phyloP scores from a whole-genome alignment of 2,113 vertebrate species.

The Numida meleagris region DNA sequence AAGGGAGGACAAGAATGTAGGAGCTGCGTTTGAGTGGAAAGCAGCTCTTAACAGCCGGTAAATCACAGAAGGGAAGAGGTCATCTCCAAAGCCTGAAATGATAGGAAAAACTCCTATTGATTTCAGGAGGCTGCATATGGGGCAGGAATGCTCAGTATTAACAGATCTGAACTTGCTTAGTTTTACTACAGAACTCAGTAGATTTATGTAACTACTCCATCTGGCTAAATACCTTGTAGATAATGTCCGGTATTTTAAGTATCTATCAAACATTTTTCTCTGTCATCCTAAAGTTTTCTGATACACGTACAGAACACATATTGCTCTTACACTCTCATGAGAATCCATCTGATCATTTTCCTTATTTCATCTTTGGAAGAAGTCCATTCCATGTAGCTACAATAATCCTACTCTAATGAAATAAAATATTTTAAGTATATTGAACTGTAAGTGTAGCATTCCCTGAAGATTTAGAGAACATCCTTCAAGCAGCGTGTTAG shows the following conservation, averaged over 20 bases:
- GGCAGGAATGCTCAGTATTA: neutral
- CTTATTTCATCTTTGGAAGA: neutral
- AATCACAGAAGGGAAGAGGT: neutral
- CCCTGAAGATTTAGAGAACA: neutral
- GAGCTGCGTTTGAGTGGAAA: neutral
- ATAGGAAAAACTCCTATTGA: neutral
- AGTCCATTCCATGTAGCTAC: neutral
- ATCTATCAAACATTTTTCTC: neutral
- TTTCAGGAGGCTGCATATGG: neutral
- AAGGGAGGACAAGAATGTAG: neutral
- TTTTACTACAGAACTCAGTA: neutral
- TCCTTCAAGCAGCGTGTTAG: neutral
- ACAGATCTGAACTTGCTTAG: neutral
- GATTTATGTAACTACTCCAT: constrained; percentile 12
- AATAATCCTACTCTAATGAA: neutral
- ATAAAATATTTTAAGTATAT: constrained; percentile 13
- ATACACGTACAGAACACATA: neutral
- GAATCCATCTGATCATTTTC: neutral
- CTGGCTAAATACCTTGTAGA: neutral
- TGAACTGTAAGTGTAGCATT: neutral
- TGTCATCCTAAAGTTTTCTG: neutral
- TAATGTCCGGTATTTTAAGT: constrained; percentile 19
- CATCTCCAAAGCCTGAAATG: neutral
- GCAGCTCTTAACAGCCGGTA: neutral
- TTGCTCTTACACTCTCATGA: neutral